Conservation (phyloP, 2,113 vertebrate genomes). For the Climacteris rufus region DNA sequence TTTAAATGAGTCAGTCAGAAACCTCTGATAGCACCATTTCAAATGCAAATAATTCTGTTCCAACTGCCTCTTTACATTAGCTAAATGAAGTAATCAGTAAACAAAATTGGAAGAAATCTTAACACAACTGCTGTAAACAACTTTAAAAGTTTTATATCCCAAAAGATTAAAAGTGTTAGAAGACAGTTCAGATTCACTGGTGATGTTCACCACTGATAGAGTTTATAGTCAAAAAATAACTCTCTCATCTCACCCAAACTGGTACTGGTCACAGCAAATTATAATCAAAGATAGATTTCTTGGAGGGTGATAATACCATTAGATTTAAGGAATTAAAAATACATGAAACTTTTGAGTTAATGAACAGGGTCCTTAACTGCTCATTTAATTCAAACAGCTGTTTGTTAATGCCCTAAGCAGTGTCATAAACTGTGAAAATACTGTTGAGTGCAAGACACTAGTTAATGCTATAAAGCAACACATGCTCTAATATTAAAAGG, state of each 20-base stretch:
- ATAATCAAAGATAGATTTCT: slow-evolving; percentile 85
- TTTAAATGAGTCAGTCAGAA: slow-evolving; percentile 73
- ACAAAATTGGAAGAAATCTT: slow-evolving; percentile 82
- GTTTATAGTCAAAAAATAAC: slow-evolving; percentile 72
- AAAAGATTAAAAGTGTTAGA: slow-evolving; percentile 68
- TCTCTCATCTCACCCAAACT: slow-evolving; percentile 62
- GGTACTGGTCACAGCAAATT: slow-evolving; percentile 75
- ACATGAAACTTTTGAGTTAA: slow-evolving; percentile 90
- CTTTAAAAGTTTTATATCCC: slow-evolving; percentile 80
- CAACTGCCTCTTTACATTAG: slow-evolving; percentile 85
- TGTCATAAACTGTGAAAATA: slow-evolving; percentile 89
- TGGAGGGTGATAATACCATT: slow-evolving; percentile 81
- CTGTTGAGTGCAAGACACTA: slow-evolving; percentile 87
- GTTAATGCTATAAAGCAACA: slow-evolving; percentile 88
- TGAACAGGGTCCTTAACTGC: slow-evolving; percentile 88
- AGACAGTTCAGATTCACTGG: slow-evolving; percentile 68
- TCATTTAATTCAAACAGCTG: slow-evolving; percentile 91
- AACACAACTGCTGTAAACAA: slow-evolving; percentile 80
- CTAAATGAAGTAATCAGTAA: slow-evolving; percentile 86
- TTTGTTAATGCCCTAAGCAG: slow-evolving; percentile 90
- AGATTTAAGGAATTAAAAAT: slow-evolving; percentile 87
- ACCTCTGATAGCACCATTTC: slow-evolving; percentile 77
- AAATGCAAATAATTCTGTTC: slow-evolving; percentile 84
- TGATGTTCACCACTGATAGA: slow-evolving; percentile 53
- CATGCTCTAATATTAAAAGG: slow-evolving; percentile 88